A percentile compares a stretch with the other conserved stretches of the same genome.
Conservation (phyloP, 2,113 vertebrate genomes). For the Tachysurus vachellii region DNA sequence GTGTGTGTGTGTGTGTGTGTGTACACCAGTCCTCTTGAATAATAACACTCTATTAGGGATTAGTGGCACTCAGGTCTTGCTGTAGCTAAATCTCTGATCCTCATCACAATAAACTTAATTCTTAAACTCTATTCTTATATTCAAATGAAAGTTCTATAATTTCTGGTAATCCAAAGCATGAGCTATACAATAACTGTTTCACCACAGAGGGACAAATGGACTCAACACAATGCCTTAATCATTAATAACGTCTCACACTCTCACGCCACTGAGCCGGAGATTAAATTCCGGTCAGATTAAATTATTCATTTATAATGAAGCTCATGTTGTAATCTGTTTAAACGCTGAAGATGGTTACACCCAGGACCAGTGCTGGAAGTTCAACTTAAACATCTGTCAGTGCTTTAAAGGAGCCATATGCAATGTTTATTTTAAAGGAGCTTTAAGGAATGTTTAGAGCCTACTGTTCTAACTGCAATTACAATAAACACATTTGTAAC, state of each 20-base stretch:
- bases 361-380: neutral
- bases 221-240: neutral
- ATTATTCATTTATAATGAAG: neutral
- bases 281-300: constrained; percentile 1
- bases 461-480: neutral
- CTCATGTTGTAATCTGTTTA: neutral
- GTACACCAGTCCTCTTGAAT: neutral
- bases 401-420: neutral
- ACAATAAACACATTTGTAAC: neutral
- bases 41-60: neutral
- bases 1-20: neutral
- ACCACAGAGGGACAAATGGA: too few species aligned
- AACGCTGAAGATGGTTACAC: neutral
- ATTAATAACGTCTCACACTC: neutral
- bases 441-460: neutral
- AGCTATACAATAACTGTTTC: neutral
- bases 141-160: neutral
- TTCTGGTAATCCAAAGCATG: neutral
- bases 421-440: neutral
- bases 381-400: neutral
- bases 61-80: neutral
- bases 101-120: neutral
- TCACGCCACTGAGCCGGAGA: neutral
- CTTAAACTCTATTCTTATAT: neutral
- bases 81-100: neutral